Evolutionary conservation across 2,113 vertebrate species (phyloP).

Genomic region (Anarhynchus alexandrinus): DNA sequence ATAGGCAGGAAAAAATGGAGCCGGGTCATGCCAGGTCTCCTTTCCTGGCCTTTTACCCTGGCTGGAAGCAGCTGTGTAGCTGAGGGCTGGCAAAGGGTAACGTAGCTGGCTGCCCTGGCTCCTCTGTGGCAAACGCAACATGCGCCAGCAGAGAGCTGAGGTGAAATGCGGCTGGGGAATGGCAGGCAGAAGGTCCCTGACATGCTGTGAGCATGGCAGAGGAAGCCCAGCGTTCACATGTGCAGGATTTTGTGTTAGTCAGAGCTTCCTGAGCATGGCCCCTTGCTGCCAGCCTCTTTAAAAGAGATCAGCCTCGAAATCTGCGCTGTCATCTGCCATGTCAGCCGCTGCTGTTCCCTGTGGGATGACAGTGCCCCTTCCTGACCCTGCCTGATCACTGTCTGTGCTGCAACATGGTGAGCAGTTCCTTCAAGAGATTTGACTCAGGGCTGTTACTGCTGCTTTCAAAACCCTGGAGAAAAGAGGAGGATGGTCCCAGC

Average conservation of each 20-base stretch:
- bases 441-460: neutral
- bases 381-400: neutral
- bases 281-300: neutral
- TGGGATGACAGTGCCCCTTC: neutral
- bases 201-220: neutral
- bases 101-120: neutral
- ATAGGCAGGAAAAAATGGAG: too few species aligned
- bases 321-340: neutral
- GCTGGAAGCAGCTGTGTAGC: neutral
- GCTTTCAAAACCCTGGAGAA: neutral
- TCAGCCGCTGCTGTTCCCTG: neutral
- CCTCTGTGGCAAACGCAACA: too few species aligned
- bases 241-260: neutral
- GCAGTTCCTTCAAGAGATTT: neutral
- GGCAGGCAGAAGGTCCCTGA: neutral
- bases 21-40: too few species aligned
- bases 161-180: neutral
- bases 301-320: neutral
- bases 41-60: neutral
- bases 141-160: accelerated
- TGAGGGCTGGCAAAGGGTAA: neutral
- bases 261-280: neutral
- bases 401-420: neutral
- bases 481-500: neutral
- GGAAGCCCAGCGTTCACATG: too few species aligned